A percentile compares a stretch with the other conserved stretches of the same genome.
Conservation (phyloP, 2,888 invertebrate genomes). For the Aethes cnicana region DNA sequence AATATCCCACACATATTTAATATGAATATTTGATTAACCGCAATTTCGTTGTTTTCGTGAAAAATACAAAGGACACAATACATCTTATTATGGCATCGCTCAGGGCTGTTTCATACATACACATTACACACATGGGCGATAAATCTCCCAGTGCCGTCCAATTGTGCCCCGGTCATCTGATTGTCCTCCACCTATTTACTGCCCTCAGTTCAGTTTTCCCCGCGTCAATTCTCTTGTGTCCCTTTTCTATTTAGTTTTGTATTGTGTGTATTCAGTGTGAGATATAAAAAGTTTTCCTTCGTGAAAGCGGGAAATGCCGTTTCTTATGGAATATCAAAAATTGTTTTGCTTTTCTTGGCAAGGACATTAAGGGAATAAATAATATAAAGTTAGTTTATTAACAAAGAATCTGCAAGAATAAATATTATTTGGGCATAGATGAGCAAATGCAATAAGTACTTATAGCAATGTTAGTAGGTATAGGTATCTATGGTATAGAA, state of each 20-base stretch:
- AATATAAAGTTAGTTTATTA: background rate
- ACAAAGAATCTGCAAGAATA: too few relatives aligned
- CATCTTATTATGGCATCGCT: conserved; percentile 45
- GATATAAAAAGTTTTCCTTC: conserved; percentile 44
- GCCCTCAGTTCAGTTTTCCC: conserved; percentile 62
- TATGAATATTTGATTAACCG: conserved; percentile 21
- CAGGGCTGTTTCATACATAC: conserved; percentile 44
- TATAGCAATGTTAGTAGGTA: too few relatives aligned
- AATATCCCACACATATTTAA: too few relatives aligned
- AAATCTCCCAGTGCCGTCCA: conserved; percentile 67
- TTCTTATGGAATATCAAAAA: background rate
- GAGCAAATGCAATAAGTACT: too few relatives aligned
- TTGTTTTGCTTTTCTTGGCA: background rate
- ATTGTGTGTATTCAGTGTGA: conserved; percentile 49
- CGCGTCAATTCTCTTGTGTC: conserved; percentile 73
- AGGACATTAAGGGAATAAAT: background rate
- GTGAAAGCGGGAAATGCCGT: conserved; percentile 26
- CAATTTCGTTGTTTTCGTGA: conserved; percentile 19
- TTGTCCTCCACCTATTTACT: conserved; percentile 70
- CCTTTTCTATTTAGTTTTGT: conserved; percentile 66
- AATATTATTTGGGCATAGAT: too few relatives aligned
- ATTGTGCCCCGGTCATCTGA: conserved; percentile 76
- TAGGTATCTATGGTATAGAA: too few relatives aligned
- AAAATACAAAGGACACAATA: conserved; percentile 23
- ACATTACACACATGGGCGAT: conserved; percentile 50